Base-by-base conservation (phyloP, 1,140 invertebrate genomes). In the Eriocheir sinensis region DNA sequence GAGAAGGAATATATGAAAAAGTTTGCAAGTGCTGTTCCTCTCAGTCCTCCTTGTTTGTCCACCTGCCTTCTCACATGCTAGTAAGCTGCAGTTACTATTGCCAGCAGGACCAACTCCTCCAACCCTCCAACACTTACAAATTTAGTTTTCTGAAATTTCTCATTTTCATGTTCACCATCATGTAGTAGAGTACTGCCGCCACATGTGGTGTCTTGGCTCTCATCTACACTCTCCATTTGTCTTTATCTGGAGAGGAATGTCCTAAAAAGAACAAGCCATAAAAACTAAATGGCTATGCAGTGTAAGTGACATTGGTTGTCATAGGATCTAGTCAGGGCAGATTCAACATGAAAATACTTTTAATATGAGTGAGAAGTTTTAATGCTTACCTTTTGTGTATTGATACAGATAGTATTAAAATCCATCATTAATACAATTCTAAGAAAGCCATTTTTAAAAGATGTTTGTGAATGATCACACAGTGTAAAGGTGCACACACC, bases 401-500 rank as follows among this genome's bases (percentile, higher is more conserved):
- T 40, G 91, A 94, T 21, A 91, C 48, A 86, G 41, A 38, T 60
- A 94, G 72, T 94, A 36, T 94, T 94, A 53, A 89, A 60, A 89
- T 94, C 79, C 86, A 93, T 30, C 53, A 80, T 34, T 88, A 79
- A 89, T 93, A 36, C 79, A 86, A 38, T 91, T 53, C 44, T 53
- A 60, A 83, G 79, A 94, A 94, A 90, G 89, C 85, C 44, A 91
- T 91, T 94, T 91, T 86, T 94, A 48, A 94, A 91, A 94, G 93
- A 36, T 94, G 89, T 94, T 44, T 90, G 91, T 48, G 48, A 94
- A 90, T 80, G 79, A 91, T 94, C 89, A 94, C 86, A 94, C 79
- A 94, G 44, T 90, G 93, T 91, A 91, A 94, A 94, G 93, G 93
- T 94, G 93, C 93, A 94, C 93, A 90, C 88, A 94, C 93, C 93